phyloP scores from a whole-genome alignment of 2,888 invertebrate genomes.

The Sympetrum striolatum region DNA sequence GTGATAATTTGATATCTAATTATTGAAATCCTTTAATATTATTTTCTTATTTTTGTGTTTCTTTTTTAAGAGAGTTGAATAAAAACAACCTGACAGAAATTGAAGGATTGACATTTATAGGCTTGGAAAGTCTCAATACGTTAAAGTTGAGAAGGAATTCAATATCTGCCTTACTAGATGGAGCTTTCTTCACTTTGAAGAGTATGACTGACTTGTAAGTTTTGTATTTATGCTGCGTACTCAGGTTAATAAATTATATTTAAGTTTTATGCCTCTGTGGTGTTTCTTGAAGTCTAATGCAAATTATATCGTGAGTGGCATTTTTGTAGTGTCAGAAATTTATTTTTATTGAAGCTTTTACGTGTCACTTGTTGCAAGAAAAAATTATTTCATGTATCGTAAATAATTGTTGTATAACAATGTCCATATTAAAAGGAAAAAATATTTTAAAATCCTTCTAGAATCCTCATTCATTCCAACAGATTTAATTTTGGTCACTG shows the following conservation, averaged over 20 bases:
- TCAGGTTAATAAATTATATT: background rate
- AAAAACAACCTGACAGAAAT: constrained; percentile 82
- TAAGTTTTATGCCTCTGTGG: constrained; percentile 16
- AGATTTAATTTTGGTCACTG: too few species aligned
- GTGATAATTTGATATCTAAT: background rate
- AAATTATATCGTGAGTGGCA: too few species aligned
- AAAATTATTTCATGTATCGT: too few species aligned
- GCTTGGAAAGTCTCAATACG: constrained; percentile 73
- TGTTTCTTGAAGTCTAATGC: constrained; percentile 30
- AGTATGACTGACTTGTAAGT: constrained; percentile 68
- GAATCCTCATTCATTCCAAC: too few species aligned
- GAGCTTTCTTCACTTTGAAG: constrained; percentile 86
- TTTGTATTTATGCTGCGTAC: background rate
- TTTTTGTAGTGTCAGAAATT: too few species aligned
- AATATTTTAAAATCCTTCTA: too few species aligned
- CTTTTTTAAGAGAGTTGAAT: constrained; percentile 74
- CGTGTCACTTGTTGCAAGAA: too few species aligned
- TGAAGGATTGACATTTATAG: constrained; percentile 82
- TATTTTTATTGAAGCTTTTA: too few species aligned
- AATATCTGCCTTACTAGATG: constrained; percentile 81
- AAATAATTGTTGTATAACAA: too few species aligned
- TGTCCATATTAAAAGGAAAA: too few species aligned
- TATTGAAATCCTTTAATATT: background rate
- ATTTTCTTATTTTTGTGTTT: constrained; percentile 37
- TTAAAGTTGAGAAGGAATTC: constrained; percentile 82